Evolutionary conservation across 2,888 invertebrate genomes (phyloP).

Genomic region (Drosophila kambysellisi): DNA sequence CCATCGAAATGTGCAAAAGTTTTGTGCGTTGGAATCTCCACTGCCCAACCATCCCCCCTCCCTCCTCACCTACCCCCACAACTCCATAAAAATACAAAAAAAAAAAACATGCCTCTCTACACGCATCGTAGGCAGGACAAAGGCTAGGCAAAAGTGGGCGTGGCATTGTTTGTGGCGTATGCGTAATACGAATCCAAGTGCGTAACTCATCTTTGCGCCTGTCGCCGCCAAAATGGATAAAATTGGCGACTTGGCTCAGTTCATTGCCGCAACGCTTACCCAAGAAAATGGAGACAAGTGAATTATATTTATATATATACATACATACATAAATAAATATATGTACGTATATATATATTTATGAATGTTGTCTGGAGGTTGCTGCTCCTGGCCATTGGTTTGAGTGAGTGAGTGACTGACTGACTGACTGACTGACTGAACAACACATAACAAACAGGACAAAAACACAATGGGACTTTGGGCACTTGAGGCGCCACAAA

Average conservation of each 20-base stretch:
- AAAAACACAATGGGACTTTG: conserved; percentile 56
- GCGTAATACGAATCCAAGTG: conserved; percentile 64
- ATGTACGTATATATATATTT: neutral
- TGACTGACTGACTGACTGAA: conserved; percentile 26
- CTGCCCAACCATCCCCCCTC: neutral
- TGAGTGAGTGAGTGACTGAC: conserved; percentile 20
- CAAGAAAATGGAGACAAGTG: conserved; percentile 37
- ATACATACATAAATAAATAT: neutral
- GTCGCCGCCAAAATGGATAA: conserved; percentile 21
- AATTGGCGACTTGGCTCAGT: conserved; percentile 30
- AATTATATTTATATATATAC: conserved; percentile 46
- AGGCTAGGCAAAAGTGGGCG: conserved; percentile 8
- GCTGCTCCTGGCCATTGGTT: conserved; percentile 51
- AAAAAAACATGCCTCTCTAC: neutral
- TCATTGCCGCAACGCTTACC: conserved; percentile 27
- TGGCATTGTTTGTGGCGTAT: conserved; percentile 47
- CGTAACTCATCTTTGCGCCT: conserved; percentile 61
- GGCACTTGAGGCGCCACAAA: conserved; percentile 61
- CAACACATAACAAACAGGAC: conserved; percentile 21
- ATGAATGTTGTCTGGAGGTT: conserved; percentile 38
- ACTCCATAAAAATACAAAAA: neutral
- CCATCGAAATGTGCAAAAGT: conserved; percentile 77
- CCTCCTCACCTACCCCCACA: neutral
- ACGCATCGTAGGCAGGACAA: conserved; percentile 4
- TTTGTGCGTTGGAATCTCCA: conserved; percentile 28